A percentile compares a stretch with the other conserved stretches of the same genome.
These are phyloP conservation scores for Oedothorax gibbosus DNA, from an alignment of 1,140 invertebrate species.

Conservation along the genomic window DNA sequence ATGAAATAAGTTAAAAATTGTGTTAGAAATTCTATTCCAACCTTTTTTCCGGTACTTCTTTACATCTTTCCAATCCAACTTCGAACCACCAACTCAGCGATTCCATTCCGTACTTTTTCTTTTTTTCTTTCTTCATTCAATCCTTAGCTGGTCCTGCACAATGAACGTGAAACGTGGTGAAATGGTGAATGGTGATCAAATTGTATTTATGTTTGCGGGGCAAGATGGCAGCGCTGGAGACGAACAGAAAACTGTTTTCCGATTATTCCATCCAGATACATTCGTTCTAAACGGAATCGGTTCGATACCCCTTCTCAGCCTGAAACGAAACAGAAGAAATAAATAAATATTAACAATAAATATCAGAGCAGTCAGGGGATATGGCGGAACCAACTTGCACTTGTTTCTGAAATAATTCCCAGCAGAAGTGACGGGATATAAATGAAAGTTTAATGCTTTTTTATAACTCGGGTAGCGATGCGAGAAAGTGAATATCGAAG, in stretches of 20 bases:
- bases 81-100: too few relatives aligned
- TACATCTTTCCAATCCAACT: neutral
- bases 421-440: too few relatives aligned
- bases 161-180: conserved; percentile 35
- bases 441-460: too few relatives aligned
- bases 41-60: neutral
- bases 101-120: neutral
- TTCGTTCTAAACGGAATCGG: conserved; percentile 42
- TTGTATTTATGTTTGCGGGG: conserved; percentile 38
- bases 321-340: neutral
- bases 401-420: too few relatives aligned
- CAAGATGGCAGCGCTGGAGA: conserved; percentile 19
- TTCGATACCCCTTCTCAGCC: conserved; percentile 32
- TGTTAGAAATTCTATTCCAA: too few relatives aligned
- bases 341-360: conserved; percentile 10
- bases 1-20: too few relatives aligned
- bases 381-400: too few relatives aligned
- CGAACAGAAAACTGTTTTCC: neutral
- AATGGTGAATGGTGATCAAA: conserved; percentile 16
- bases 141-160: conserved; percentile 3
- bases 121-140: neutral
- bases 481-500: too few relatives aligned
- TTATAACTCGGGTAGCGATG: too few relatives aligned
- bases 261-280: conserved; percentile 7
- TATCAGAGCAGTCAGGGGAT: neutral